Base-by-base conservation (phyloP, 2,888 invertebrate genomes). In the Synanthedon tipuliformis region DNA sequence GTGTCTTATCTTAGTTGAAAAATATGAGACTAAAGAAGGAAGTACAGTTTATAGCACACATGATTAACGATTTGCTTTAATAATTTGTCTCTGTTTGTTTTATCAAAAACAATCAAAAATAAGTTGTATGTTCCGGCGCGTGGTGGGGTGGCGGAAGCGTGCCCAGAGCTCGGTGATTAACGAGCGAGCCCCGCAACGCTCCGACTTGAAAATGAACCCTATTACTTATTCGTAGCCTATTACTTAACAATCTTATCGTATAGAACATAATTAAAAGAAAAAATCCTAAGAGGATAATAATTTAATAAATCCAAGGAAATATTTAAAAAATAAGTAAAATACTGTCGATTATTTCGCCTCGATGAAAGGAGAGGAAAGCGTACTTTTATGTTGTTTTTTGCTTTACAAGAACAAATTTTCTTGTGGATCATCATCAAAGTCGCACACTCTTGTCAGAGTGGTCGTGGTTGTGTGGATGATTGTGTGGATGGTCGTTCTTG, bases 31-130 rank as follows among this genome's bases (percentile, higher is more conserved):
- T 40, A 62, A 68, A 69, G 10, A 23, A 23, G 68, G 69, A 75
- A 69, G 61, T 65, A 65, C 66, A 67, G 69, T 75, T 73, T 73
- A 75, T 73, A 67, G 63, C 64, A 66, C 66, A 69, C 68, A 75
- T 77, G 78, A 82, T 78, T 75, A 80, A 81, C 74, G 78, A 75
- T 75, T 71, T 66, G 57, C 65, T 68, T 72, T 76, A 75, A 78
- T 79, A 73, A 77, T 79, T 76, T 73, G 75, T 79, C 75, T 78
- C 75, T 78, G 81, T 81, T 77, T 80, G 73, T 78, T 79, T 82
- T 82, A 83, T 84, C 78, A 81, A 80, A 86, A 85, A 84, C 83
- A 83, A 85, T 84, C 78, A 77, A 75, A 83, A 84, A 77, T 81
- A 81, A 81, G 78, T 72, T 73, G 69, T 60, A 73, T 73, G 71